Evolutionary conservation across 1,140 invertebrate genomes (phyloP), one percentile per base, ranked within the genome.

Genomic region (Drosophila fuyamai): DNA sequence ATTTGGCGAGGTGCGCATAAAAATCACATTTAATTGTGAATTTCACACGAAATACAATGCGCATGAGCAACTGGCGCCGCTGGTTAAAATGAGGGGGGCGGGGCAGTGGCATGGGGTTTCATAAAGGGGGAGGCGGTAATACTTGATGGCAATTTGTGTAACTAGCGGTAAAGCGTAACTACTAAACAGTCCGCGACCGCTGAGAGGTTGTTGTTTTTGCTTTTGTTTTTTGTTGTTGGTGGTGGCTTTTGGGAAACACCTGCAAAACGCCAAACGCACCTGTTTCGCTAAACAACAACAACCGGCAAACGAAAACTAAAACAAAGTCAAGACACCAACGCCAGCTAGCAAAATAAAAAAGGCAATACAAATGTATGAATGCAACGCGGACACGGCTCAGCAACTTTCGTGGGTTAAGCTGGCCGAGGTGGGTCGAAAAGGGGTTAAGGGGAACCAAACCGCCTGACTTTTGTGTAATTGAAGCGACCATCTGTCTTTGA

Each of bases 1-100:
- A 65, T 84, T 79, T 65, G 81, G 73, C 41, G 53, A 86, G 79
- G 83, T 88, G 83, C 83, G 79, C 83, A 86, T 83, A 88, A 91
- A 90, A 91, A 91, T 81, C 73, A 74, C 88, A 91, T 91, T 91
- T 91, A 91, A 91, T 91, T 91, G 88, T 84, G 83, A 91, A 91
- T 91, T 91, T 91, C 88, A 91, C 88, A 91, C 88, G 88, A 91
- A 91, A 81, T 70, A 88, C 80, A 89, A 88, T 83, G 77, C 84
- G 84, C 80, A 88, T 80, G 80, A 77, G 84, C 84, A 77, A 66
- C 76, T 71, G 76, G 67, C 79, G 66, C 75, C 79, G 50, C 51
- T 56, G 58, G 10, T 71, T 57, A 27, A 23, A n/a, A 18, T 23
- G 13, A 12, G 18, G 14, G 35, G 18, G 27, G 5, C 6, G 51